Conservation (phyloP, 2,888 invertebrate genomes). For the Hermaeophaga mercurialis region DNA sequence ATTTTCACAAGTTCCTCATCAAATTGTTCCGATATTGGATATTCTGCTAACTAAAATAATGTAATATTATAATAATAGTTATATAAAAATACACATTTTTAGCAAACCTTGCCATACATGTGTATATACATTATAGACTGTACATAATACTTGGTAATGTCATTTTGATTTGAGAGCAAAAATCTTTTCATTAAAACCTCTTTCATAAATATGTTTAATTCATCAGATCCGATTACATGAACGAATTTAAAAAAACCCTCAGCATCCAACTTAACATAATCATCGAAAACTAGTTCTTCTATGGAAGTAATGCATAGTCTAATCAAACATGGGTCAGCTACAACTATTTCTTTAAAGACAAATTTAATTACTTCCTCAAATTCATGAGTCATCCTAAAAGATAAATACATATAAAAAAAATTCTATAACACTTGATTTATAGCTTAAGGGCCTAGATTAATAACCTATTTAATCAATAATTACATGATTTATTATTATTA, state of each 20-base stretch:
- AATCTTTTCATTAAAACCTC: conserved; percentile 39
- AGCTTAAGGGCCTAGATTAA: too few relatives aligned
- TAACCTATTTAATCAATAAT: too few relatives aligned
- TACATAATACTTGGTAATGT: conserved; percentile 39
- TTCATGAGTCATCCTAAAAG: conserved; percentile 41
- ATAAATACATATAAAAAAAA: too few relatives aligned
- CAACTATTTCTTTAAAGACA: conserved; percentile 36
- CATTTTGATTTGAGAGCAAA: conserved; percentile 40
- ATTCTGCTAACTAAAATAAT: conserved; percentile 31
- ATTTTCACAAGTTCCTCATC: conserved; percentile 28
- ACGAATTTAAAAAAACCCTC: conserved; percentile 39
- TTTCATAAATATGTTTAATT: conserved; percentile 37
- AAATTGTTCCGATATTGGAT: conserved; percentile 30
- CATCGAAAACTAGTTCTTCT: conserved; percentile 41
- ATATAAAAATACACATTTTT: neutral
- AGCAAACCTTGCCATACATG: conserved; percentile 31
- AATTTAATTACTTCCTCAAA: conserved; percentile 39
- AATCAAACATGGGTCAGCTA: conserved; percentile 36
- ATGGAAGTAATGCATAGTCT: conserved; percentile 36
- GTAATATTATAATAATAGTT: neutral
- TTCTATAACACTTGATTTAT: too few relatives aligned
- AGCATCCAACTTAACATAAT: conserved; percentile 36
- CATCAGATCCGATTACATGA: conserved; percentile 36
- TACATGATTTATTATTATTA: too few relatives aligned
- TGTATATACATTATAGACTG: conserved; percentile 38